A percentile compares a stretch with the other conserved stretches of the same genome.
phyloP scores from a whole-genome alignment of 2,888 invertebrate species.

The Lysandra bellargus region DNA sequence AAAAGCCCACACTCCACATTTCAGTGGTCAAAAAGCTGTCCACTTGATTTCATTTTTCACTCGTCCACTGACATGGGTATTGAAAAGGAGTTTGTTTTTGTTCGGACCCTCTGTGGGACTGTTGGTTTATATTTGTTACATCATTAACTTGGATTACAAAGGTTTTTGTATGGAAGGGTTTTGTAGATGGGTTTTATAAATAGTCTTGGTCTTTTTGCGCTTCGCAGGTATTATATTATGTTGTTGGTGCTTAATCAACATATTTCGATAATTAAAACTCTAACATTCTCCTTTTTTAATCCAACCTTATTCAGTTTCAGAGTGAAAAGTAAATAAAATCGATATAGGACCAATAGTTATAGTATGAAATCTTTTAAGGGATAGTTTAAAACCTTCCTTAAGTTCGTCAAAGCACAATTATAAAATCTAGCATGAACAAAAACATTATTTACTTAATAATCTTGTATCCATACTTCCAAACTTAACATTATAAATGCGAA shows the following conservation, averaged over 20 bases:
- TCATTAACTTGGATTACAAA: slow-evolving; percentile 64
- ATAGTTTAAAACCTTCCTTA: too few species aligned
- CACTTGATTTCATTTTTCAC: slow-evolving; percentile 80
- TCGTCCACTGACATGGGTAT: slow-evolving; percentile 73
- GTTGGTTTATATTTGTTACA: slow-evolving; percentile 45
- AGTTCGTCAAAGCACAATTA: too few species aligned
- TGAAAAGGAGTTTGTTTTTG: slow-evolving; percentile 66
- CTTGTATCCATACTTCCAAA: neutral
- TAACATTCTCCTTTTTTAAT: neutral
- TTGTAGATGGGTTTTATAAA: slow-evolving; percentile 2
- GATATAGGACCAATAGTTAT: too few species aligned
- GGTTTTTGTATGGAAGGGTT: slow-evolving; percentile 32
- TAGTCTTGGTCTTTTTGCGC: neutral
- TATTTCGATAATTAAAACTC: neutral
- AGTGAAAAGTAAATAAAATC: too few species aligned
- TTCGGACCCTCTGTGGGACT: slow-evolving; percentile 60
- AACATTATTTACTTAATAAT: too few species aligned
- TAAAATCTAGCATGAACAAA: too few species aligned
- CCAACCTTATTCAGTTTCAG: too few species aligned
- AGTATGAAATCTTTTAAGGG: too few species aligned
- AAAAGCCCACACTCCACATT: slow-evolving; percentile 47
- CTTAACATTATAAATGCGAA: too few species aligned
- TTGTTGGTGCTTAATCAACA: neutral
- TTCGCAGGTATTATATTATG: neutral
- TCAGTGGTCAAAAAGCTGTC: slow-evolving; percentile 52